These are phyloP conservation scores for Phlogophora meticulosa DNA, from an alignment of 2,888 invertebrate species.

Conservation along the genomic window DNA sequence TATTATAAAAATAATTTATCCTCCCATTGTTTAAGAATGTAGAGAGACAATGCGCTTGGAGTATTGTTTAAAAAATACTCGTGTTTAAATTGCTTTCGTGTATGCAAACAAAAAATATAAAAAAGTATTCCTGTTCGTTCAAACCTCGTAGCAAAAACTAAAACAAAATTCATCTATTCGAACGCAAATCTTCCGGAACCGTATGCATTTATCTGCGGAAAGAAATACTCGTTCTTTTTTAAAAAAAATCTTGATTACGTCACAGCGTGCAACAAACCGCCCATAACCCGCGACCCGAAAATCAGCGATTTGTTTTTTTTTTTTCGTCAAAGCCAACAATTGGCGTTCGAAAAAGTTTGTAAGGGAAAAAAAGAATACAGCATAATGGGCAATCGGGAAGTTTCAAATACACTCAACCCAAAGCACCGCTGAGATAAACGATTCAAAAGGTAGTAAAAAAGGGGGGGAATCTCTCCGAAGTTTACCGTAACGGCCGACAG, in stretches of 20 bases:
- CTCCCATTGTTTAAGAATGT: conserved; percentile 46
- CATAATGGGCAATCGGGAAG: conserved; percentile 79
- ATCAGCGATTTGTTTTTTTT: conserved; percentile 63
- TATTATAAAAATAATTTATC: conserved; percentile 50
- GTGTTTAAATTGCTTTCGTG: conserved; percentile 40
- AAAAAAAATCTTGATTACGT: conserved; percentile 60
- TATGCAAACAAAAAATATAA: conserved; percentile 24
- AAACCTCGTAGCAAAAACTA: conserved; percentile 26
- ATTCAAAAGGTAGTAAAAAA: conserved; percentile 75
- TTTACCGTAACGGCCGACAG: conserved; percentile 77
- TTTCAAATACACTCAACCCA: conserved; percentile 78
- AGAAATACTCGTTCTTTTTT: conserved; percentile 44
- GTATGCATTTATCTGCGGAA: conserved; percentile 42
- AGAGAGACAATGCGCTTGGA: conserved; percentile 52
- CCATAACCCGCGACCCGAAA: conserved; percentile 57
- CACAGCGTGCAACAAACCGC: conserved; percentile 60
- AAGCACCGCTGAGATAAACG: conserved; percentile 77
- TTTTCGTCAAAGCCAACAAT: conserved; percentile 59
- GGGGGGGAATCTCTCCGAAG: conserved; percentile 66
- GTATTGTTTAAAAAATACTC: conserved; percentile 52
- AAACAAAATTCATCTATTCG: conserved; percentile 47
- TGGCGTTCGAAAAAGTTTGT: conserved; percentile 62
- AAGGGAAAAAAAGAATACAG: conserved; percentile 72
- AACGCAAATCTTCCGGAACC: conserved; percentile 49
- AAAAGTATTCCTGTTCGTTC: conserved; percentile 16